phyloP scores from a whole-genome alignment of 2,113 vertebrate species.

The Phyllostomus hastatus region DNA sequence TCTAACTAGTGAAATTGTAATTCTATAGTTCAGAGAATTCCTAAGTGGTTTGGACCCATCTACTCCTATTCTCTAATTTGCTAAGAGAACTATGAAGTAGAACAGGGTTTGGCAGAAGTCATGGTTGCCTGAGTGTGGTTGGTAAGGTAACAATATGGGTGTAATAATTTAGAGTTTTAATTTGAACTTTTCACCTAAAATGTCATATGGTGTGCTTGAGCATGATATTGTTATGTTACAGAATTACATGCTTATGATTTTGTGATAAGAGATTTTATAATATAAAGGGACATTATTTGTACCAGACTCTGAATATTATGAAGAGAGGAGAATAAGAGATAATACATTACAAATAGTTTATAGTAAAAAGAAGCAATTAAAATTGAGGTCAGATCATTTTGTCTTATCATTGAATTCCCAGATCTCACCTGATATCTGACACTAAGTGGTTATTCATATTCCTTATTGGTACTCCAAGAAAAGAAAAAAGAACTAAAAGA shows the following conservation, averaged over 20 bases:
- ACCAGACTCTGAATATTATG: not conserved
- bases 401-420: not conserved
- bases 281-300: too few species aligned
- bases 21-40: not conserved
- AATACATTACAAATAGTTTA: not conserved
- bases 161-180: too few species aligned
- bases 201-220: too few species aligned
- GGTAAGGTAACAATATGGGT: too few species aligned
- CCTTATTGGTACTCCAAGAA: not conserved
- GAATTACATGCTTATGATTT: too few species aligned
- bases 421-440: not conserved
- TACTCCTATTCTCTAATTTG: not conserved
- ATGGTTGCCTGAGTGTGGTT: too few species aligned
- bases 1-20: not conserved
- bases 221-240: too few species aligned
- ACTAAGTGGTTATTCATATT: not conserved
- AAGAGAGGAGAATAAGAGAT: not conserved
- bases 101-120: too few species aligned
- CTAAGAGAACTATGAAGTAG: not conserved
- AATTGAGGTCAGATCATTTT: not conserved
- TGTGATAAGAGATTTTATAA: too few species aligned
- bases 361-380: not conserved
- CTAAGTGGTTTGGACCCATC: not conserved
- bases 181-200: too few species aligned
- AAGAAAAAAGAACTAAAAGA: not conserved